Base-by-base conservation (phyloP, 1,140 invertebrate species). In the Rhopalosiphum maidis region DNA sequence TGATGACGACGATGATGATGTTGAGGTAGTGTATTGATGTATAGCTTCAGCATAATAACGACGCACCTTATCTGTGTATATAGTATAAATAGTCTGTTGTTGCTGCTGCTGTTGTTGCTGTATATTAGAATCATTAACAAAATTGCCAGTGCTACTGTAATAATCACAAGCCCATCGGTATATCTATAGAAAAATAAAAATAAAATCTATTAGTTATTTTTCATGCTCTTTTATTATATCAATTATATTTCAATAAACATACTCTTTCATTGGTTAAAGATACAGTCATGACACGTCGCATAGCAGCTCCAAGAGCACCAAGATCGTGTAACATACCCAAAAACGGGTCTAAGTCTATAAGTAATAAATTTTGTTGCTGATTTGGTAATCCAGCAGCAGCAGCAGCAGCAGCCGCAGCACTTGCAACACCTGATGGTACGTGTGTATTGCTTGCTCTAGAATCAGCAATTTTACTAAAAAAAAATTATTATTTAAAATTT, bases 221-320 rank as follows among this genome's bases (percentile, higher is more conserved):
- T 2, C 7, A 90, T 8, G 43, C 41, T 55, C 11, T 41, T 48
- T 60, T 9, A 60, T 23, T 25, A 43, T 25, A 41, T 55, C 37
- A 0, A 15, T 23, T 30, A 25, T 30, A 6, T 60, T 60, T 90
- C 30, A 90, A 51, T 41, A 41, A 41, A 21, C 25, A 21, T 93
- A 93, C 91, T 54, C 51, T 83, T 86, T 93, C 91, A 96, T 98
- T 98, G 68, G 97, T 98, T 15, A 99, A 96, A 54, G 98, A 97
- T 94, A 97, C 96, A 48, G 98, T 99, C 97, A 99, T 99, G 46
- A 99, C 97, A 94, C 96, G 96, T 94, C 98, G 96, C 98, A 99
- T 99, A 88, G 98, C 97, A 94, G 98, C 98, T 87, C 99, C 98
- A 97, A 99, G 98, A 94, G 98, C 98, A 95, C 98, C 99, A 91